A percentile compares a stretch with the other conserved stretches of the same genome.
phyloP scores from a whole-genome alignment of 2,888 invertebrate species.

The Cataglyphis albicans region DNA sequence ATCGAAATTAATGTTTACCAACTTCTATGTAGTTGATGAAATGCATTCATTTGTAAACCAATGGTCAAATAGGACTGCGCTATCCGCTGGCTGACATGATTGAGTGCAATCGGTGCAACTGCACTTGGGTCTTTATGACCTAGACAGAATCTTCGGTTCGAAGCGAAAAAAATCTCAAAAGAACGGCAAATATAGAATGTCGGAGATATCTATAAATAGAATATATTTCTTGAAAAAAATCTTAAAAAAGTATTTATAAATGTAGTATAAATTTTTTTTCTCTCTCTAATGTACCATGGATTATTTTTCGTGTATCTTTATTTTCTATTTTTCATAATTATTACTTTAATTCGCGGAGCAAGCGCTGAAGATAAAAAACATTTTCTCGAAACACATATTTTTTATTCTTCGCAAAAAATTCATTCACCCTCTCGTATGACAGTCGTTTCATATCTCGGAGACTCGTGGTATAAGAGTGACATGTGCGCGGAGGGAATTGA shows the following conservation, averaged over 20 bases:
- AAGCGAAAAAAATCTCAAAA: neutral
- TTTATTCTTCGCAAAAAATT: neutral
- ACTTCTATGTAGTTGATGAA: neutral
- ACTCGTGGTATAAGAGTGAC: conserved; percentile 2
- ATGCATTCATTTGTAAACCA: conserved; percentile 10
- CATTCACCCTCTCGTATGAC: neutral
- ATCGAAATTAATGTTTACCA: conserved; percentile 3
- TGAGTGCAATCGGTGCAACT: conserved; percentile 15
- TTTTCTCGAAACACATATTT: neutral
- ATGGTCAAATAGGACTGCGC: neutral
- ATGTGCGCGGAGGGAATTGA: conserved; percentile 32
- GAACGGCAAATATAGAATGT: neutral
- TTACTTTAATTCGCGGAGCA: neutral
- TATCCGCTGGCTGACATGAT: conserved; percentile 1
- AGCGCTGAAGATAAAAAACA: neutral
- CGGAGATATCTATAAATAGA: neutral
- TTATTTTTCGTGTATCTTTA: neutral
- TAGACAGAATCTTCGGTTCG: conserved; percentile 1
- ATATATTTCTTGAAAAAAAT: neutral
- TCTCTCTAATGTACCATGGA: neutral
- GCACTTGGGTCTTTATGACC: conserved; percentile 11
- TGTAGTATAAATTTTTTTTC: neutral
- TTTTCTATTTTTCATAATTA: neutral
- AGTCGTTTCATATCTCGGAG: neutral
- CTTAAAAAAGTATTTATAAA: neutral